Conservation (phyloP, 2,113 vertebrate species). For the Triplophysa dalaica region DNA sequence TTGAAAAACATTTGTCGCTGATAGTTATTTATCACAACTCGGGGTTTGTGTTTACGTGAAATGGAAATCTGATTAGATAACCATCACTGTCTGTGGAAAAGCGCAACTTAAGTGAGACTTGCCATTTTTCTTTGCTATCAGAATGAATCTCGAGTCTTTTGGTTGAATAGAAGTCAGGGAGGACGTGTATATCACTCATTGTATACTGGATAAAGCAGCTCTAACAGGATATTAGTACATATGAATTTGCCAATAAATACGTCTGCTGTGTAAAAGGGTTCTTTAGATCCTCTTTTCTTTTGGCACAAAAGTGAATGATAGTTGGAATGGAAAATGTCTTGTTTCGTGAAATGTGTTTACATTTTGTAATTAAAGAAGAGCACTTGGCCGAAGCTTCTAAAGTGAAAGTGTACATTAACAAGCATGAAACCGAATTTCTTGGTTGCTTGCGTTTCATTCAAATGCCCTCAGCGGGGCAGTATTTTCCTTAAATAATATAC, state of each 20-base stretch:
- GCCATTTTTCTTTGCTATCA: not conserved
- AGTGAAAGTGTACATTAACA: not conserved
- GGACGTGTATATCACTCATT: too few species aligned
- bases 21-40: not conserved
- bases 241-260: not conserved
- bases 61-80: not conserved
- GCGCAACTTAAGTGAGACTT: not conserved
- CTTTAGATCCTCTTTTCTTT: not conserved
- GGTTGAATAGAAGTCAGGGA: not conserved
- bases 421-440: not conserved
- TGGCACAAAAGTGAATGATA: too few species aligned
- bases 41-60: not conserved
- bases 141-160: not conserved
- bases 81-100: not conserved
- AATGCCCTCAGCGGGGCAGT: not conserved
- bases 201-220: not conserved
- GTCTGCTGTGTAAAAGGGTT: not conserved
- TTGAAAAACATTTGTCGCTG: constrained; percentile 37
- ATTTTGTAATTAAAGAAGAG: not conserved
- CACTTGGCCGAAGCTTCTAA: not conserved
- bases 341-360: not conserved
- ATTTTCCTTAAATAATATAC: not conserved
- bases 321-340: not conserved
- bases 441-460: not conserved
- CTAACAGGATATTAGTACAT: not conserved